Base-by-base conservation (phyloP, 2,113 vertebrate species). In the Callorhinus ursinus region DNA sequence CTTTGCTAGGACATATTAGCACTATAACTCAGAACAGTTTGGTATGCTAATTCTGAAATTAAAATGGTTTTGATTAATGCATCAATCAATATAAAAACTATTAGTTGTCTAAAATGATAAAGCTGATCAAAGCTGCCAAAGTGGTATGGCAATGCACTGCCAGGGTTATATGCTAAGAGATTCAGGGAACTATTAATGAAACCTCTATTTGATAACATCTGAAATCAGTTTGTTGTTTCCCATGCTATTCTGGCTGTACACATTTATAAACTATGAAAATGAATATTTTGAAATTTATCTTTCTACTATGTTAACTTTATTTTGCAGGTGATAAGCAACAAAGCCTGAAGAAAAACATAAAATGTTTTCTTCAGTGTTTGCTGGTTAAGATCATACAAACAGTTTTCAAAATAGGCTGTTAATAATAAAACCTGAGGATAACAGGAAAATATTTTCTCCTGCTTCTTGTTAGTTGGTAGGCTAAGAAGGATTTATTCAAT, bases 1-100 rank as follows among this genome's bases (percentile, higher is more conserved):
- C 96, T 98, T 98, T 98, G 97, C 98, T 98, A 98, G 94, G 94
- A 93, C 46, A 90, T 98, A 98, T 98, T 98, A 98, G 94, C 98
- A 98, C 98, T 98, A 95, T 97, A 98, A 98, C 96, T 97, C 90
- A 98, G 96, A 98, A 98, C 51, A 95, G 79, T 98, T 98, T 98
- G 95, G 69, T 98, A 96, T 98, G 96, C 89, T 98, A 98, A 98
- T 98, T 98, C 59, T 95, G 80, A 98, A 98, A 97, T 93, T 97
- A 98, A 97, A 98, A 96, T 97, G 89, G 24, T 69, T 96, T 92
- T 97, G 94, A 98, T 98, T 98, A 98, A 97, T 98, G 85, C 82
- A 61, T 69, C 1, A 97, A 98, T 98, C 97, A 98, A 96, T 98
- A 97, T 84, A 90, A 98, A 98, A 98, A 92, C 61, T 93, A 96